Conservation (phyloP, 2,113 vertebrate species). For the Anarrhichthys ocellatus region DNA sequence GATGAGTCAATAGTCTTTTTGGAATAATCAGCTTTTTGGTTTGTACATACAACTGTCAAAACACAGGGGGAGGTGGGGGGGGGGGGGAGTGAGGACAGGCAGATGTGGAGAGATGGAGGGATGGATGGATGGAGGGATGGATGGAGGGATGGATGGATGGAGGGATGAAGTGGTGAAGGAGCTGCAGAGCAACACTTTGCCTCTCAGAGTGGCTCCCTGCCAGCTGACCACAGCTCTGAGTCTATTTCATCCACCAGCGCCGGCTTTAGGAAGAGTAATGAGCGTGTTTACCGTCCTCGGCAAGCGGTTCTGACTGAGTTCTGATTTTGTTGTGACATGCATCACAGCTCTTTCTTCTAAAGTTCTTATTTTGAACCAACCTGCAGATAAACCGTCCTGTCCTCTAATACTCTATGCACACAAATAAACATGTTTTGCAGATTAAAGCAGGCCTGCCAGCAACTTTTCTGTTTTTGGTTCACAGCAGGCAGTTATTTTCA, state of each 20-base stretch:
- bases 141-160: constrained; percentile 8
- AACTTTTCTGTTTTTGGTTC: neutral
- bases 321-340: neutral
- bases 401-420: neutral
- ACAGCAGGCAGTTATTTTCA: neutral
- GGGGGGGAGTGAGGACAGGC: constrained; percentile 52
- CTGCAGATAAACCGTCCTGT: constrained; percentile 6
- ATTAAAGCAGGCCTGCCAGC: neutral
- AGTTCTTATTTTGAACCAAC: neutral
- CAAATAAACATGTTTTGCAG: neutral
- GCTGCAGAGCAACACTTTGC: constrained; percentile 46
- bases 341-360: neutral
- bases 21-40: constrained; percentile 68
- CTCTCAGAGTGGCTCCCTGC: constrained; percentile 52
- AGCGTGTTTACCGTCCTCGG: constrained; percentile 37
- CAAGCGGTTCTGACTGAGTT: neutral
- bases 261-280: constrained; percentile 33
- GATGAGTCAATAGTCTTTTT: constrained; percentile 72
- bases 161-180: constrained; percentile 39
- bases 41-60: constrained; percentile 27
- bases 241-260: constrained; percentile 51
- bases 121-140: constrained; percentile 45
- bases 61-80: constrained; percentile 20
- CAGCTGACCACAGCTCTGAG: constrained; percentile 49
- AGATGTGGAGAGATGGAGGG: constrained; percentile 30